A percentile compares a stretch with the other conserved stretches of the same genome.
Conservation (phyloP, 2,113 vertebrate genomes). For the Sylvietta virens region DNA sequence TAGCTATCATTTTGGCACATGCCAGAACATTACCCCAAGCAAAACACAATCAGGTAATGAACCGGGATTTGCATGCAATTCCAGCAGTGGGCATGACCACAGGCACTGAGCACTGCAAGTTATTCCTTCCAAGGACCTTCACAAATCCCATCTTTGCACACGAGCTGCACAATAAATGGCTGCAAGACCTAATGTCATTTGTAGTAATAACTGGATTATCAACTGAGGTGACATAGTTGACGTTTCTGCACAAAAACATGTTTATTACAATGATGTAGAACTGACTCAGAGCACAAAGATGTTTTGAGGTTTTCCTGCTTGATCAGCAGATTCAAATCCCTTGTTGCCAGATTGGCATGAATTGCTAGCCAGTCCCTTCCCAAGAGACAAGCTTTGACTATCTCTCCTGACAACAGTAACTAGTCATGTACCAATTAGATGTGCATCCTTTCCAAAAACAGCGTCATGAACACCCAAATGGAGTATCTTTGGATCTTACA, state of each 20-base stretch:
- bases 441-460: neutral
- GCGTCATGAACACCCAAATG: neutral
- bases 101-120: neutral
- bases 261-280: conserved; percentile 5
- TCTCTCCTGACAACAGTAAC: neutral
- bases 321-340: conserved; percentile 50
- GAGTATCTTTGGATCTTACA: neutral
- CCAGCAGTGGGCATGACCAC: neutral
- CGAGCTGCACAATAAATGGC: neutral
- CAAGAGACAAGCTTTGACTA: neutral
- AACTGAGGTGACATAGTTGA: neutral
- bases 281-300: conserved; percentile 31
- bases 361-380: conserved; percentile 5
- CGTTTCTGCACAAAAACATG: neutral
- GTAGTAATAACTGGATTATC: neutral
- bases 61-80: conserved; percentile 29
- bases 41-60: conserved; percentile 16
- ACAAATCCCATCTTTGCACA: neutral
- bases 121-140: neutral
- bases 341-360: conserved; percentile 14
- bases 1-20: conserved; percentile 40
- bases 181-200: neutral
- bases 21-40: neutral
- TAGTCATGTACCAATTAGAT: neutral
- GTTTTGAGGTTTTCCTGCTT: conserved; percentile 31